Evolutionary conservation across 2,888 invertebrate genomes (phyloP).

Genomic region (Ptychoptera contaminata): DNA sequence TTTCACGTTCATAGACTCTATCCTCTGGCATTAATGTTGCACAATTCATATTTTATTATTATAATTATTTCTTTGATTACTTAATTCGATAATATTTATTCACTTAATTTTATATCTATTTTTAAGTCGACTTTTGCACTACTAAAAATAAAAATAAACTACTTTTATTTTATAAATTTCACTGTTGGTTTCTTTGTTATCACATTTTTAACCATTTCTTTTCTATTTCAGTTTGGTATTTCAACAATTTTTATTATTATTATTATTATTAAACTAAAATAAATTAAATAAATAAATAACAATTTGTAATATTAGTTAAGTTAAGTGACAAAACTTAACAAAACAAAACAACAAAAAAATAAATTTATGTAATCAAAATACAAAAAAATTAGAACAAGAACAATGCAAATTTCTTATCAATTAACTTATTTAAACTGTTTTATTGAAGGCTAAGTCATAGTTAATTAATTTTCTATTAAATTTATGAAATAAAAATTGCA

Average conservation of each 20-base stretch:
- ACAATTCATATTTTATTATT: constrained; percentile 24
- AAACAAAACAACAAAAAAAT: no score
- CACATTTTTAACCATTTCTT: constrained; percentile 1
- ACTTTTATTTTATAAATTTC: neutral
- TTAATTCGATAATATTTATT: neutral
- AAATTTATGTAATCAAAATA: no score
- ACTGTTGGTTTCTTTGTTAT: neutral
- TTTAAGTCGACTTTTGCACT: neutral
- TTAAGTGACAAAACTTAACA: no score
- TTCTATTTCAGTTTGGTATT: constrained; percentile 1
- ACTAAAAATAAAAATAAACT: neutral
- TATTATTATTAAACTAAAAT: neutral
- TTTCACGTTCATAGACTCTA: constrained; percentile 1
- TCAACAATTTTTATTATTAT: constrained; percentile 5
- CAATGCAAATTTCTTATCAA: no score
- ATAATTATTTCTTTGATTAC: constrained; percentile 7
- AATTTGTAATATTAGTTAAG: no score
- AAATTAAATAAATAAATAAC: neutral
- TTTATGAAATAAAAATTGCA: no score
- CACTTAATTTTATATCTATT: neutral
- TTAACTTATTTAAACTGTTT: no score
- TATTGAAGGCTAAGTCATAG: no score
- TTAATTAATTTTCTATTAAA: no score
- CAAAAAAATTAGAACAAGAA: no score
- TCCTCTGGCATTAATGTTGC: constrained; percentile 22